Conservation (phyloP, 2,113 vertebrate genomes). For the Mustelus asterias region DNA sequence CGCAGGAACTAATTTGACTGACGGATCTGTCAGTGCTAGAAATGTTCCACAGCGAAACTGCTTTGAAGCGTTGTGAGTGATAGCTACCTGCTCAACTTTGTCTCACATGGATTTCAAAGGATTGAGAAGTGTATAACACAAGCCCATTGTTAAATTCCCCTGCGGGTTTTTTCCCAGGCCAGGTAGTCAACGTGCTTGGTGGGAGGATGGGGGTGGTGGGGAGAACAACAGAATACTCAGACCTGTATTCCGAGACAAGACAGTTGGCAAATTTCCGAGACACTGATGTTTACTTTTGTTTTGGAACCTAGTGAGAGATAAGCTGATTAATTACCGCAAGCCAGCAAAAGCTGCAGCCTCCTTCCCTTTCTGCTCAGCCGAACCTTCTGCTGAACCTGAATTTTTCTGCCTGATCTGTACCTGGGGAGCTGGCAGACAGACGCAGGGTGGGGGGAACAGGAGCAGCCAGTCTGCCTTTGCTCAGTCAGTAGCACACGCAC, state of each 20-base stretch:
- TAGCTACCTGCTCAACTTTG: neutral
- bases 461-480: too few relatives aligned
- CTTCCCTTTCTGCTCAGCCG: neutral
- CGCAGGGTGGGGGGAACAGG: too few relatives aligned
- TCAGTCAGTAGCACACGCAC: too few relatives aligned
- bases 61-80: slow-evolving; percentile 13
- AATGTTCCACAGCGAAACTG: neutral
- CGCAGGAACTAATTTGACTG: neutral
- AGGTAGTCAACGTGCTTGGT: neutral
- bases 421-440: too few relatives aligned
- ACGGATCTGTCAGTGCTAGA: neutral
- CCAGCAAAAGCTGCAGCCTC: neutral
- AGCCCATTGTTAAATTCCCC: neutral
- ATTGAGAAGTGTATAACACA: neutral
- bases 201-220: neutral
- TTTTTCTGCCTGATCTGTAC: too few relatives aligned
- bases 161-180: neutral
- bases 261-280: neutral
- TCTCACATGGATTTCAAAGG: slow-evolving; percentile 12
- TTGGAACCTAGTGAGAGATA: neutral
- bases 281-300: neutral
- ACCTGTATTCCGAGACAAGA: neutral
- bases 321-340: neutral
- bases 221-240: neutral
- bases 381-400: neutral